phyloP scores from a whole-genome alignment of 2,113 vertebrate genomes.

The Saguinus midas region DNA sequence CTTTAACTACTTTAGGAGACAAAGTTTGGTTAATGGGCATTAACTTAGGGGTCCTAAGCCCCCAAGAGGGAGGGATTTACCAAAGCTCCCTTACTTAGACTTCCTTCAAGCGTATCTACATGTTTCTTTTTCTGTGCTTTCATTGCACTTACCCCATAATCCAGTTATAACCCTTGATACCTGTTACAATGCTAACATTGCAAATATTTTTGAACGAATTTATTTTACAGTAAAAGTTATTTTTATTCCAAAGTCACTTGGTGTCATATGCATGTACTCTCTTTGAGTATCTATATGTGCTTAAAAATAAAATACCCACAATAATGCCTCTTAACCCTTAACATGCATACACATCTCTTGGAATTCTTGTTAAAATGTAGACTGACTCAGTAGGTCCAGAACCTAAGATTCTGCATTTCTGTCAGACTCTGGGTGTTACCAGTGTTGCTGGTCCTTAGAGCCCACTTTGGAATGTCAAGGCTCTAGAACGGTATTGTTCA shows the following conservation, averaged over 20 bases:
- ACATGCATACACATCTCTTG: neutral
- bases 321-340: neutral
- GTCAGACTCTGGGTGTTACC: neutral
- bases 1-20: neutral
- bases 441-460: neutral
- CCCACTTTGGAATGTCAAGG: neutral
- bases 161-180: neutral
- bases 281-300: neutral
- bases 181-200: neutral
- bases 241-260: neutral
- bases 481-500: neutral
- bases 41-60: neutral
- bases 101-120: neutral
- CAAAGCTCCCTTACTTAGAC: neutral
- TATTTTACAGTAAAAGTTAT: neutral
- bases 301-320: constrained; percentile 49
- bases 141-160: neutral
- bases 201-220: neutral
- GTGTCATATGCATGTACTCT: neutral
- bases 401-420: neutral
- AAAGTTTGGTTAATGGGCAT: neutral
- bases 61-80: neutral
- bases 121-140: neutral
- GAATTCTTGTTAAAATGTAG: neutral
- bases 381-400: neutral